Evolutionary conservation across 2,888 invertebrate genomes (phyloP), one percentile per base, ranked within the genome.

Genomic region (Hirtodrosophila cameraria): DNA sequence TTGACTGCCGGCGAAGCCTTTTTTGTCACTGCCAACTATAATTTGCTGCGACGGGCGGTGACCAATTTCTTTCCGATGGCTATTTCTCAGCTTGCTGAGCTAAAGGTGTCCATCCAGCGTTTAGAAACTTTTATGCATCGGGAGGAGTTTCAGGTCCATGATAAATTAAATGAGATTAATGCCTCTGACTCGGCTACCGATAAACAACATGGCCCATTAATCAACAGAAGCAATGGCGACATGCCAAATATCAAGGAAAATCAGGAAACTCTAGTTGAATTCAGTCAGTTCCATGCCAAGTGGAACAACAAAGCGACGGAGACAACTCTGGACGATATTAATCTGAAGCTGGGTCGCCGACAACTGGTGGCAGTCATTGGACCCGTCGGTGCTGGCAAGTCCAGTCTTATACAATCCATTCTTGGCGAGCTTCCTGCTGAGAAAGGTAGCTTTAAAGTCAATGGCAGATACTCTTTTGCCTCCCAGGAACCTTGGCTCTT

Each of bases 401-500:
- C 90, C 16, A 90, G 90, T 66, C 66, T 93, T 2, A 89, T 93
- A 9, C 92, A 93, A 71, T 90, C 91, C 0, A 92, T 93, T 60
- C 88, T 92, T 1, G 87, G 88, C 35, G 93, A 93, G 75, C 77
- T 93, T 3, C 90, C 92, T 0, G 77, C 92, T 0, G 91, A 89
- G 9, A 85, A 90, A 42, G 93, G 93, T 1, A 90, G 90, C 2
- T 87, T 94, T 6, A 90, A 92, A 35, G 92, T 96, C 0, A 92
- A 92, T 11, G 93, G 93, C 0, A 92, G 91, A 0, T 81, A 94
- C 16, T 93, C 94, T 0, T 97, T 97, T 88, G 94, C 95, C 0
- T 93, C 95, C 31, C 96, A 97, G 84, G 95, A 97, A 75, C 94
- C 97, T 0, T 97, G 97, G 97, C 91, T 95, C 5, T 95, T 95